Evolutionary conservation across 2,113 vertebrate genomes (phyloP).

Genomic region (Podarcis muralis): DNA sequence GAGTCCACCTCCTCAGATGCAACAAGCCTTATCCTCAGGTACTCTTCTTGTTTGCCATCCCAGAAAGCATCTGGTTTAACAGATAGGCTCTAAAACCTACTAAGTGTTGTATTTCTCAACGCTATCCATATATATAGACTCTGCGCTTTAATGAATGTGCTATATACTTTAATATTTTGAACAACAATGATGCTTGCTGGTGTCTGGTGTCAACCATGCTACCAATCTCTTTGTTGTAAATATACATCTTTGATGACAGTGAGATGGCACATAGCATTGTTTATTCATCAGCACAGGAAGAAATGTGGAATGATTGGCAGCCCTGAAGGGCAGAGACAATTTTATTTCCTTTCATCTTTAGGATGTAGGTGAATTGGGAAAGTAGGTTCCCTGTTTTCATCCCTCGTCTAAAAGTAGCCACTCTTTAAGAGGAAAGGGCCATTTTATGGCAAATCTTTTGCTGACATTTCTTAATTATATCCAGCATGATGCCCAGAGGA

Average conservation of each 20-base stretch:
- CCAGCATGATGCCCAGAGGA: not conserved
- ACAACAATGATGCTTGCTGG: accelerated
- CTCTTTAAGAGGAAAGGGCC: not conserved
- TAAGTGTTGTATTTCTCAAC: not conserved
- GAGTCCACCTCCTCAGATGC: not conserved
- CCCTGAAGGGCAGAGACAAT: not conserved
- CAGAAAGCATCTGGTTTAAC: not conserved
- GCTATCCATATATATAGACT: accelerated
- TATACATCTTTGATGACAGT: not conserved
- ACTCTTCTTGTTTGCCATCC: not conserved
- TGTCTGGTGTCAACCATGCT: not conserved
- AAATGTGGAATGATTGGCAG: not conserved
- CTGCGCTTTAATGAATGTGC: not conserved
- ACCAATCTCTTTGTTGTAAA: not conserved
- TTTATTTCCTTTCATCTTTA: slow-evolving; percentile 22
- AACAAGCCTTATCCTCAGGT: not conserved
- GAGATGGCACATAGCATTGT: not conserved
- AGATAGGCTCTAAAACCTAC: not conserved
- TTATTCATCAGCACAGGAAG: not conserved
- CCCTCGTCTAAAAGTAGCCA: not conserved
- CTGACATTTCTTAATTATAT: not conserved
- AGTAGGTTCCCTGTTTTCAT: not conserved
- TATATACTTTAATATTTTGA: not conserved
- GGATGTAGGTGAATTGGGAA: not conserved
- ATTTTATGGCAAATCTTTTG: not conserved